A percentile compares a stretch with the other conserved stretches of the same genome.
These are phyloP conservation scores for Stylophora pistillata DNA, from an alignment of 64 coral and sea anemone genomes.

Conservation along the genomic window DNA sequence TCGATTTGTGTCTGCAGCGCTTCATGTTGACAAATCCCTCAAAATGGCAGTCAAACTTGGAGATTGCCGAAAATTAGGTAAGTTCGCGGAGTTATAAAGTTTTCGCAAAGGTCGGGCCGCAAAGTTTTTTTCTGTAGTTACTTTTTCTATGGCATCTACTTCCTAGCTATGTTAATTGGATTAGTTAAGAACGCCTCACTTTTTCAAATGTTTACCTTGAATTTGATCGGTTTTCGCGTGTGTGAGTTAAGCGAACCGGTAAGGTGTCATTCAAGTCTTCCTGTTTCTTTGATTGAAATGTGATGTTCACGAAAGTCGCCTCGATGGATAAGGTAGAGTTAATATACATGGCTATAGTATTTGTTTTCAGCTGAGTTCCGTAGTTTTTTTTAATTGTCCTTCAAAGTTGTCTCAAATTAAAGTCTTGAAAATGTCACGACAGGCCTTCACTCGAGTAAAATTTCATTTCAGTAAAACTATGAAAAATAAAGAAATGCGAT, in stretches of 20 bases:
- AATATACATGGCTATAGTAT: neutral
- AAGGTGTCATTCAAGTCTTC: neutral
- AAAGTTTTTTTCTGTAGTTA: conserved; percentile 1
- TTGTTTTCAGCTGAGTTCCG: neutral
- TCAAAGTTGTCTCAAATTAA: too few relatives aligned
- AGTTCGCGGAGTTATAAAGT: conserved; percentile 2
- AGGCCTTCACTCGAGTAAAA: too few relatives aligned
- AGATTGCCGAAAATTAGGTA: conserved; percentile 2
- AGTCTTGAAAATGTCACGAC: too few relatives aligned
- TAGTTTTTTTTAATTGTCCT: too few relatives aligned
- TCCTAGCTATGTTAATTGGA: conserved; percentile 18
- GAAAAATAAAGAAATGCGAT: too few relatives aligned
- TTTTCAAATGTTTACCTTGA: conserved; percentile 2
- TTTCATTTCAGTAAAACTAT: too few relatives aligned
- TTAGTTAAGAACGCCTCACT: conserved; percentile 13
- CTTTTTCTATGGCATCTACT: neutral
- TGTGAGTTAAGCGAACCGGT: neutral
- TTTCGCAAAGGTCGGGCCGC: neutral
- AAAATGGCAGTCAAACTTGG: neutral
- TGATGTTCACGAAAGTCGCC: neutral
- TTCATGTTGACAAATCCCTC: too few relatives aligned
- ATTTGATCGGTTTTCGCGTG: neutral
- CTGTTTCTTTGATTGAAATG: neutral
- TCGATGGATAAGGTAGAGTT: neutral
- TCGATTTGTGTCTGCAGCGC: too few relatives aligned